phyloP scores from a whole-genome alignment of 2,888 invertebrate species.

The Scaptomyza cyrtandrae region DNA sequence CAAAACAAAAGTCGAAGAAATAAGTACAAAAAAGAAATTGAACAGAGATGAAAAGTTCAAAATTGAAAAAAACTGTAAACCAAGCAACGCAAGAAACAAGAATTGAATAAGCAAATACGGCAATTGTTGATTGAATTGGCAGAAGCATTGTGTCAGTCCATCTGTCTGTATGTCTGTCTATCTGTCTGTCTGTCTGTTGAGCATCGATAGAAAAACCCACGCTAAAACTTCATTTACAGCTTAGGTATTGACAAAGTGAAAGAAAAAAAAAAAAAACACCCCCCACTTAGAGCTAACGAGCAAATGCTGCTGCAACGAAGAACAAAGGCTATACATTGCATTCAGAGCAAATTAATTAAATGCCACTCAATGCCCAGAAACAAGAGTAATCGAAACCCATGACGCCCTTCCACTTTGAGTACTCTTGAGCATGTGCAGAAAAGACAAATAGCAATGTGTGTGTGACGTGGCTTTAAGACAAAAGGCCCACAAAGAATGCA shows the following conservation, averaged over 20 bases:
- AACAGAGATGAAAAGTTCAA: slow-evolving; percentile 16
- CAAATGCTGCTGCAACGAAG: slow-evolving; percentile 7
- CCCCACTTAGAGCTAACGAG: slow-evolving; percentile 41
- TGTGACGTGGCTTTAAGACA: slow-evolving; percentile 43
- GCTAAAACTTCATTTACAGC: slow-evolving; percentile 52
- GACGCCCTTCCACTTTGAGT: neutral
- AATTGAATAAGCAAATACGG: slow-evolving; percentile 46
- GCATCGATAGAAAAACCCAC: slow-evolving; percentile 6
- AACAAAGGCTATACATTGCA: slow-evolving; percentile 29
- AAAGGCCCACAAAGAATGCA: slow-evolving; percentile 37
- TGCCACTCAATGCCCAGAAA: slow-evolving; percentile 64
- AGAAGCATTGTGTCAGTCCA: slow-evolving; percentile 14
- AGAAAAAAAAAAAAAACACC: neutral
- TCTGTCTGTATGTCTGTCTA: neutral
- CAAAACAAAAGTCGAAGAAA: neutral
- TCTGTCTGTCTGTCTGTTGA: neutral
- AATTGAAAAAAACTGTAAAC: slow-evolving; percentile 21
- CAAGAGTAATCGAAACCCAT: slow-evolving; percentile 26
- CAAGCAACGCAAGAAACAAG: slow-evolving; percentile 2
- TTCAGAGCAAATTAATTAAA: slow-evolving; percentile 75
- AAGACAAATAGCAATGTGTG: slow-evolving; percentile 30
- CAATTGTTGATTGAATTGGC: slow-evolving; percentile 59
- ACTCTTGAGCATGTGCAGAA: slow-evolving; percentile 26
- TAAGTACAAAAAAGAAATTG: neutral
- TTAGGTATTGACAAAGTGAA: slow-evolving; percentile 22